Evolutionary conservation across 2,113 vertebrate genomes (phyloP).

Genomic region (Motacilla tschutschensis): DNA sequence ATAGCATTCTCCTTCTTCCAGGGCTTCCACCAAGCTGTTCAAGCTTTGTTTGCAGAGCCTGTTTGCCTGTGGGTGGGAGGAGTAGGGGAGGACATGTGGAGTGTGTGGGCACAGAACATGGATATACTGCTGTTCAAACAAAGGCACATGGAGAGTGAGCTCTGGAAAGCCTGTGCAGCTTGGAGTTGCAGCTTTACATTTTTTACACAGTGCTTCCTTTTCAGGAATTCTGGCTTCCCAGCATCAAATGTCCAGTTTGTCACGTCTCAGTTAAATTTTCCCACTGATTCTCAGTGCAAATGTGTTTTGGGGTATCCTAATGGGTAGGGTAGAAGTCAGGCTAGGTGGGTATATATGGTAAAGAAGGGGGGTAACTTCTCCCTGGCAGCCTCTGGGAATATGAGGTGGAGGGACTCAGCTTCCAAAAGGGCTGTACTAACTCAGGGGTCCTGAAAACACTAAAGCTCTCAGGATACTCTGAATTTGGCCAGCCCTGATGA

Average conservation of each 20-base stretch:
- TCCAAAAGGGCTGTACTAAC: neutral
- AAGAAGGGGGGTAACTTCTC: neutral
- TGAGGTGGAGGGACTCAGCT: neutral
- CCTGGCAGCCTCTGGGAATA: neutral
- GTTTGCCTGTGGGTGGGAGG: slow-evolving; percentile 13
- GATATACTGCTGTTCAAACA: neutral
- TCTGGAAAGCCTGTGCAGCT: neutral
- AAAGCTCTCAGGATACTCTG: neutral
- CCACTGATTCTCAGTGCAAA: neutral
- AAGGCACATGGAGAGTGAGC: neutral
- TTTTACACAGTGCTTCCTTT: neutral
- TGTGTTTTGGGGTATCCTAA: neutral
- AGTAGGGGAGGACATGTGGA: neutral
- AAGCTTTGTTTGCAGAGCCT: slow-evolving; percentile 1
- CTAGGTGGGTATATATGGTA: neutral
- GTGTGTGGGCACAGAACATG: neutral
- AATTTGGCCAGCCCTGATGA: neutral
- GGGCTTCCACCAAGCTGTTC: neutral
- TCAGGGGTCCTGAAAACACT: neutral
- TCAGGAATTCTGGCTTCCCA: neutral
- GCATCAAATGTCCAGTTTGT: neutral
- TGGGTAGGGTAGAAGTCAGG: neutral
- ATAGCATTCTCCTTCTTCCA: neutral
- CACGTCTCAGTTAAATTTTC: neutral
- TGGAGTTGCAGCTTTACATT: neutral